A percentile compares a stretch with the other conserved stretches of the same genome.
Conservation (phyloP, 2,797 vertebrate genomes). For the Graptemys geographica region DNA sequence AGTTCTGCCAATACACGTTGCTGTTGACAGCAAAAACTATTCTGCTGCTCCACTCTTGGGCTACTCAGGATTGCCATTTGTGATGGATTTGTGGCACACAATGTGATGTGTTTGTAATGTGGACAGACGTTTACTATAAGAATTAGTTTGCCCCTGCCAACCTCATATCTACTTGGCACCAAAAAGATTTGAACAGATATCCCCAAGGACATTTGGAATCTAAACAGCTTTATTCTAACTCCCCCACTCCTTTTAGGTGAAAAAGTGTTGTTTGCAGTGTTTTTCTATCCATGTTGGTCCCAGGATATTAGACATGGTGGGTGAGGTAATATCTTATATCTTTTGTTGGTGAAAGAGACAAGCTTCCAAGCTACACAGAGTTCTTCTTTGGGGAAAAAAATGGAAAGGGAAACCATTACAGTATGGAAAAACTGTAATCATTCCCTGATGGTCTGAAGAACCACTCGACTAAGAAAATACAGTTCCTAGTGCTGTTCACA, state of each 20-base stretch:
- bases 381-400: neutral
- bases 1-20: neutral
- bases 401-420: neutral
- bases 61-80: no score
- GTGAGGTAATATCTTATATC: neutral
- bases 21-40: neutral
- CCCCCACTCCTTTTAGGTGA: neutral
- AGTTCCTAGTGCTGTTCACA: neutral
- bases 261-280: neutral
- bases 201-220: neutral
- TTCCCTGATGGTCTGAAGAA: neutral
- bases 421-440: neutral
- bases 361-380: neutral
- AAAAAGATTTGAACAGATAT: accelerated
- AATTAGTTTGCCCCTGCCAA: neutral
- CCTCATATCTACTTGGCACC: neutral
- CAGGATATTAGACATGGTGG: neutral
- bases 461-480: neutral
- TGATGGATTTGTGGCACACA: no score
- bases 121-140: neutral
- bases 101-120: neutral
- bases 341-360: neutral
- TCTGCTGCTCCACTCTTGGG: neutral
- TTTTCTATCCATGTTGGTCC: neutral
- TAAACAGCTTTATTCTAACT: neutral